Conservation (phyloP, 1,140 invertebrate species). For the Drosophila busckii region DNA sequence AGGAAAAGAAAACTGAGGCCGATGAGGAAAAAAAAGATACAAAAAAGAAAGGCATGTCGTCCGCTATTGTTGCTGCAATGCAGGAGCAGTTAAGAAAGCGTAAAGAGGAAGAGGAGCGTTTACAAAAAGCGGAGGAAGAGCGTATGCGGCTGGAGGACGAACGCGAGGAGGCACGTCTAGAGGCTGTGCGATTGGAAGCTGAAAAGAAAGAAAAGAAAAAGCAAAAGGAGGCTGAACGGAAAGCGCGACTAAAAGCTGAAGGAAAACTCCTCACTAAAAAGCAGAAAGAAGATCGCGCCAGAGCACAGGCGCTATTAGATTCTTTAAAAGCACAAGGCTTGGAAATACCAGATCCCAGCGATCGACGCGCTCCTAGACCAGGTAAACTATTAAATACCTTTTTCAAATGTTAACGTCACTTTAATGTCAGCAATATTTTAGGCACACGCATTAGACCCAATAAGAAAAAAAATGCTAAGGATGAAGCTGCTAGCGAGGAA, state of each 20-base stretch:
- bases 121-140: slow-evolving; percentile 90
- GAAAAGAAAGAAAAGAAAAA: slow-evolving; percentile 95
- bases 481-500: slow-evolving; percentile 76
- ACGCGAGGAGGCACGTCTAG: slow-evolving; percentile 85
- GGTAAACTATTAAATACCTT: slow-evolving; percentile 54
- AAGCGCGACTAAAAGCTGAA: slow-evolving; percentile 95
- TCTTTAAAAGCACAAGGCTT: slow-evolving; percentile 91
- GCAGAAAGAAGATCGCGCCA: slow-evolving; percentile 92
- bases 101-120: slow-evolving; percentile 93
- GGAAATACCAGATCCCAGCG: slow-evolving; percentile 82
- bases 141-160: slow-evolving; percentile 86
- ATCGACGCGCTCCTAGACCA: slow-evolving; percentile 85
- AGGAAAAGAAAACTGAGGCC: slow-evolving; percentile 81
- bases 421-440: slow-evolving; percentile 1
- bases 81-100: slow-evolving; percentile 92
- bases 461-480: slow-evolving; percentile 81
- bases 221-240: slow-evolving; percentile 95
- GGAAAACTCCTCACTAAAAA: slow-evolving; percentile 95
- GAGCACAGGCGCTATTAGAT: slow-evolving; percentile 92
- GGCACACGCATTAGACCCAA: slow-evolving; percentile 87
- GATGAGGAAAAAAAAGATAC: slow-evolving; percentile 80
- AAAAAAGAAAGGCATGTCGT: slow-evolving; percentile 85
- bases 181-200: slow-evolving; percentile 89
- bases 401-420: neutral
- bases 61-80: slow-evolving; percentile 89